A percentile compares a stretch with the other conserved stretches of the same genome.
These are phyloP conservation scores for Arion vulgaris DNA, from an alignment of 1,140 invertebrate genomes.

Conservation along the genomic window DNA sequence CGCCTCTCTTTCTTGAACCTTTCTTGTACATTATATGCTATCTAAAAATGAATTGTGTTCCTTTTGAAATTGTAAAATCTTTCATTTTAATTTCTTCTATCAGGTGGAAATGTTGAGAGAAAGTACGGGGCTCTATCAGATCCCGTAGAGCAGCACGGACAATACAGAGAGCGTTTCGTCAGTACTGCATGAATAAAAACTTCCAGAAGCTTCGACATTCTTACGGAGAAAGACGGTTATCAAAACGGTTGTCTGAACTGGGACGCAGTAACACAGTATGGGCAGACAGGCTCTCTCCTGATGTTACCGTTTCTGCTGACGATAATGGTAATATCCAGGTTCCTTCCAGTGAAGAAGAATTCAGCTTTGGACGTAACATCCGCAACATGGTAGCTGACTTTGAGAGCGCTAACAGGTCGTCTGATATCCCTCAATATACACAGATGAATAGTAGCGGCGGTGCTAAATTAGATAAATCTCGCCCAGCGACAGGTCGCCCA, in stretches of 20 bases:
- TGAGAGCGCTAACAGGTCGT: slow-evolving; percentile 35
- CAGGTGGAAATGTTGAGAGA: slow-evolving; percentile 89
- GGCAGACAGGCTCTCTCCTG: slow-evolving; percentile 59
- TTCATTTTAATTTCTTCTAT: too few species aligned
- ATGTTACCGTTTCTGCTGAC: slow-evolving; percentile 39
- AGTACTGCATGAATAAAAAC: slow-evolving; percentile 93
- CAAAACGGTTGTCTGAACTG: slow-evolving; percentile 78
- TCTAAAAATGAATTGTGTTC: too few species aligned
- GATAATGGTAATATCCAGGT: slow-evolving; percentile 40
- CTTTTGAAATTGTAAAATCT: too few species aligned
- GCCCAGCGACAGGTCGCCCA: not conserved
- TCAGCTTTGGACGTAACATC: slow-evolving; percentile 49
- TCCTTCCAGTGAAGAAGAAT: slow-evolving; percentile 26
- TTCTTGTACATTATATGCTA: too few species aligned
- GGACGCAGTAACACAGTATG: slow-evolving; percentile 70
- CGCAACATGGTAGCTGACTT: slow-evolving; percentile 57
- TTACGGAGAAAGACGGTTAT: slow-evolving; percentile 86
- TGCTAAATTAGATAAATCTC: not conserved
- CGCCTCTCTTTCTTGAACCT: too few species aligned
- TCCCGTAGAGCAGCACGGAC: slow-evolving; percentile 93
- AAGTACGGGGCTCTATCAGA: slow-evolving; percentile 91
- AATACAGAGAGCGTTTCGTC: slow-evolving; percentile 94
- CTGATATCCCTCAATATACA: not conserved
- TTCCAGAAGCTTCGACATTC: slow-evolving; percentile 80
- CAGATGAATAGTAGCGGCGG: not conserved